A percentile compares a stretch with the other conserved stretches of the same genome.
These are phyloP conservation scores for Machimus rusticus DNA, from an alignment of 2,888 invertebrate species.

Conservation along the genomic window DNA sequence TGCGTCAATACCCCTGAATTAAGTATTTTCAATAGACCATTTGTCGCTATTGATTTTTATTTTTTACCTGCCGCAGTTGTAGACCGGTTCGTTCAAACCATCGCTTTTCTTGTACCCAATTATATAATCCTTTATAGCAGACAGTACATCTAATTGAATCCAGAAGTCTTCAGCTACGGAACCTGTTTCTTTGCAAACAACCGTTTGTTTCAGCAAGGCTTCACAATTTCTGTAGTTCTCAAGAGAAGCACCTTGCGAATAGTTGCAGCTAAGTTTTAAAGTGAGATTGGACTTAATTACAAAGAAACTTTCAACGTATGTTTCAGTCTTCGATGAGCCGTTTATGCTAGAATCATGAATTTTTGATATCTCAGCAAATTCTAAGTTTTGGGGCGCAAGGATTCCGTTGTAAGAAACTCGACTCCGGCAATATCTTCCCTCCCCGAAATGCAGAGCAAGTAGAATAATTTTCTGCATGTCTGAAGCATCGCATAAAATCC, in stretches of 20 bases:
- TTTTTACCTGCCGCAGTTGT: constrained; percentile 56
- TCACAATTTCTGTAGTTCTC: constrained; percentile 56
- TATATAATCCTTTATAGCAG: constrained; percentile 59
- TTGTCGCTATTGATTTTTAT: neutral
- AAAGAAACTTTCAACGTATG: constrained; percentile 55
- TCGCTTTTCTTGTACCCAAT: constrained; percentile 53
- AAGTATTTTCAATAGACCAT: neutral
- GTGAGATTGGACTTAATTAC: constrained; percentile 55
- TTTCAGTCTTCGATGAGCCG: neutral
- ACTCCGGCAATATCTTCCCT: constrained; percentile 54
- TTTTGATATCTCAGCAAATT: constrained; percentile 51
- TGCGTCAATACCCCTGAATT: constrained; percentile 55
- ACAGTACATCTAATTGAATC: constrained; percentile 57
- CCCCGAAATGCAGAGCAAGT: constrained; percentile 55
- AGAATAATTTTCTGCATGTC: constrained; percentile 64
- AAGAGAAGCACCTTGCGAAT: constrained; percentile 51
- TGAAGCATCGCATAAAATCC: constrained; percentile 71
- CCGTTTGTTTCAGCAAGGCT: constrained; percentile 55
- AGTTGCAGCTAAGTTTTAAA: constrained; percentile 55
- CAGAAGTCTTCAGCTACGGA: constrained; percentile 56
- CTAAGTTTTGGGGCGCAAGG: neutral
- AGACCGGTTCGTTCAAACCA: constrained; percentile 53
- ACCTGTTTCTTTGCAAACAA: constrained; percentile 54
- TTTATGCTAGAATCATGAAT: constrained; percentile 51
- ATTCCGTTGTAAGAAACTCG: constrained; percentile 54